Conservation (phyloP, 2,888 invertebrate species). For the Hypomecis atomaria region DNA sequence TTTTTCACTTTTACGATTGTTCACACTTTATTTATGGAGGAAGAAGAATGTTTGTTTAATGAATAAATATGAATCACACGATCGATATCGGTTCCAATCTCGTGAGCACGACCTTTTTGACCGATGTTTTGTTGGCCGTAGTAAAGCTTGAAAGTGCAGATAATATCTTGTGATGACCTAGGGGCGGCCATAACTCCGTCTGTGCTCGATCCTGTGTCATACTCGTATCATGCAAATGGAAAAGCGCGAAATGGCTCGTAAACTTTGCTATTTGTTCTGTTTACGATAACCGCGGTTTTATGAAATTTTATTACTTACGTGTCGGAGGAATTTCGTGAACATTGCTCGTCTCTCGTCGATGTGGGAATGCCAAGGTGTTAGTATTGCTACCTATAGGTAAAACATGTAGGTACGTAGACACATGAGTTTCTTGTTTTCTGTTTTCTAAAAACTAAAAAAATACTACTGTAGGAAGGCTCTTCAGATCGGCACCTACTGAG, state of each 20-base stretch:
- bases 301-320: constrained; percentile 67
- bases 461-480: too few relatives aligned
- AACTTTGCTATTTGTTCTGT: constrained; percentile 80
- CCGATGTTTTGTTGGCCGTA: constrained; percentile 19
- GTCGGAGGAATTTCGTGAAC: constrained; percentile 59
- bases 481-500: too few relatives aligned
- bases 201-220: constrained; percentile 55
- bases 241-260: constrained; percentile 78
- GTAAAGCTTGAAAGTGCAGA: constrained; percentile 39
- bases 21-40: constrained; percentile 58
- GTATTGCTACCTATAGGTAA: background rate
- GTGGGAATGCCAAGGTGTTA: background rate
- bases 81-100: constrained; percentile 24
- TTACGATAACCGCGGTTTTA: constrained; percentile 81
- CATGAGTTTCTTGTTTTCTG: background rate
- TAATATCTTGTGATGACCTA: constrained; percentile 56
- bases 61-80: constrained; percentile 23
- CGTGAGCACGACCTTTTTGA: constrained; percentile 12
- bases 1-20: constrained; percentile 57
- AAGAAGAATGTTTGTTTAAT: constrained; percentile 36
- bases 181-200: constrained; percentile 56
- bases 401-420: background rate
- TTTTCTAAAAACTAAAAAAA: too few relatives aligned
- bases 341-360: constrained; percentile 45
- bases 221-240: constrained; percentile 76